Conservation (phyloP, 2,113 vertebrate genomes). For the Octodon degus region DNA sequence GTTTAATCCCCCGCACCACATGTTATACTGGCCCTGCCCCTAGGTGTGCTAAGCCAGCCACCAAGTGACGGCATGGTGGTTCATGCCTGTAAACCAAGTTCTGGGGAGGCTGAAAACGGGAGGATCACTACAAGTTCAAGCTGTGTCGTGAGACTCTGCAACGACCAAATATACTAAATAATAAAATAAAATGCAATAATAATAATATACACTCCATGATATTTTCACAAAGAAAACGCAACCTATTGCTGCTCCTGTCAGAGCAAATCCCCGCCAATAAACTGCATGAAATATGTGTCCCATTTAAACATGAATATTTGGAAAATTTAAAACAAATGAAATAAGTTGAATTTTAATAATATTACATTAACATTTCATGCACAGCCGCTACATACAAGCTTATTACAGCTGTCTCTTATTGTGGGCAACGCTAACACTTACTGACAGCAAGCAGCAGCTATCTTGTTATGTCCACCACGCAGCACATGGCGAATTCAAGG, state of each 20-base stretch:
- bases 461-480: neutral
- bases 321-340: neutral
- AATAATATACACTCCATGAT: neutral
- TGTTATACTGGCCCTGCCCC: too few relatives aligned
- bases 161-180: too few relatives aligned
- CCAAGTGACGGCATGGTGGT: too few relatives aligned
- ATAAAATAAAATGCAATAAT: too few relatives aligned
- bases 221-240: neutral
- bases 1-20: too few relatives aligned
- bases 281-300: neutral
- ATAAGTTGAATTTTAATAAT: neutral
- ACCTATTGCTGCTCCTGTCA: neutral
- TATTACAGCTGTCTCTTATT: neutral
- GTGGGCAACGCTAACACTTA: neutral
- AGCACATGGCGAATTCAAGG: neutral
- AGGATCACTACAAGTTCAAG: too few relatives aligned
- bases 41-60: too few relatives aligned
- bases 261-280: neutral
- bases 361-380: conserved; percentile 36
- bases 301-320: neutral
- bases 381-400: neutral
- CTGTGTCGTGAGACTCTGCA: too few relatives aligned
- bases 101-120: too few relatives aligned
- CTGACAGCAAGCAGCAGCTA: neutral
- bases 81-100: too few relatives aligned